These are phyloP conservation scores for Isotomurus palustris DNA, from an alignment of 2,888 invertebrate genomes.

Conservation along the genomic window DNA sequence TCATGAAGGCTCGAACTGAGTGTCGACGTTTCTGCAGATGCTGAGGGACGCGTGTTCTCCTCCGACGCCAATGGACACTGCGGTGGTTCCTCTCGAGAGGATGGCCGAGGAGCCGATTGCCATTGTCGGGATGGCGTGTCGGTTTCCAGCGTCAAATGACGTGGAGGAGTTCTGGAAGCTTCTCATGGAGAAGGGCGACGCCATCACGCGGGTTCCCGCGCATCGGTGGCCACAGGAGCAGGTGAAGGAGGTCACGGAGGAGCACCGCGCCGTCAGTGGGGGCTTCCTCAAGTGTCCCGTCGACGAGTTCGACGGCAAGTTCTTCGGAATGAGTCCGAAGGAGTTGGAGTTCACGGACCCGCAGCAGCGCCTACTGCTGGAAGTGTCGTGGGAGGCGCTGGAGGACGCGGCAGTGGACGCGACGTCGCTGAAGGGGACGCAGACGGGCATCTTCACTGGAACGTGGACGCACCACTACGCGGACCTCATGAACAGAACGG, in stretches of 20 bases:
- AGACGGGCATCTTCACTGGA: constrained; percentile 17
- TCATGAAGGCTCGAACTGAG: too few species aligned
- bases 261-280: neutral
- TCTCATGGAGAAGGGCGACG: neutral
- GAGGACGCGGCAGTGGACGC: constrained; percentile 19
- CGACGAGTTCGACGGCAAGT: constrained; percentile 72
- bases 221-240: neutral
- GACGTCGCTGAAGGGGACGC: neutral
- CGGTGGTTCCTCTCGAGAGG: too few species aligned
- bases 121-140: constrained; percentile 1
- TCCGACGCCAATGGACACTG: too few species aligned
- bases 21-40: too few species aligned
- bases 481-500: constrained; percentile 5
- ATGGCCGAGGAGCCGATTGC: constrained; percentile 2
- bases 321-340: constrained; percentile 85
- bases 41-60: too few species aligned
- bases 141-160: too few species aligned
- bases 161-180: neutral
- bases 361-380: constrained; percentile 80
- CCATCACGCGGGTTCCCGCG: neutral
- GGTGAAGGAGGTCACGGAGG: neutral
- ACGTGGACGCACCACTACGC: constrained; percentile 21
- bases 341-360: constrained; percentile 92
- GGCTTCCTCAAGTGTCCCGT: constrained; percentile 17
- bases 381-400: constrained; percentile 76